Evolutionary conservation across 2,797 vertebrate species (phyloP).

Genomic region (Kryptopterus vitreolus): DNA sequence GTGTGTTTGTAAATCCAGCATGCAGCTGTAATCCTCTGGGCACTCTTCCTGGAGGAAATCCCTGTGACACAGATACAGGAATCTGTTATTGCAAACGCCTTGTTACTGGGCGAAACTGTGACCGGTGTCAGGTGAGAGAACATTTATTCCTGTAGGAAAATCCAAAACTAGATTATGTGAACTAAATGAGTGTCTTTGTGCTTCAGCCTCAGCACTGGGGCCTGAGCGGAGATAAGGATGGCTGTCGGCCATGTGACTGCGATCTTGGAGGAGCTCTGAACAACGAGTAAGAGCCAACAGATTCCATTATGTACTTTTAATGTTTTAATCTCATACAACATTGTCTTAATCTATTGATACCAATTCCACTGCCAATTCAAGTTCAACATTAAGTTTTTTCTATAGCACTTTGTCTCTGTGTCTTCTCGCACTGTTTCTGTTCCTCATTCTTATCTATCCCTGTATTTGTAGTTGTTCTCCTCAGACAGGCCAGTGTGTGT

Average conservation of each 20-base stretch:
- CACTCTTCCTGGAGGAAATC: slow-evolving; percentile 83
- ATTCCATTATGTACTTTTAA: background rate
- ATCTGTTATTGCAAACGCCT: slow-evolving; percentile 92
- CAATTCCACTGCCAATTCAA: background rate
- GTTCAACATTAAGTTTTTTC: too few relatives aligned
- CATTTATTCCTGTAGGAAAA: background rate
- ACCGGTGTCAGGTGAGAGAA: slow-evolving; percentile 83
- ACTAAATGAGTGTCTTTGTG: slow-evolving; percentile 42
- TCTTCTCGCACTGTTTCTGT: background rate
- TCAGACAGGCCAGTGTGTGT: slow-evolving; percentile 85
- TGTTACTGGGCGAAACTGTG: slow-evolving; percentile 84
- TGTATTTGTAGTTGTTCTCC: slow-evolving; percentile 79
- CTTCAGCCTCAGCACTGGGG: slow-evolving; percentile 92
- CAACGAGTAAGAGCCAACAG: slow-evolving; percentile 79
- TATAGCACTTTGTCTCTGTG: background rate
- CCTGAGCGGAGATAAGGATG: slow-evolving; percentile 90
- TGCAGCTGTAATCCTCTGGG: slow-evolving; percentile 89
- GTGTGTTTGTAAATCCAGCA: slow-evolving; percentile 68
- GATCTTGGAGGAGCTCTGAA: slow-evolving; percentile 86
- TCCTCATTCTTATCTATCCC: background rate
- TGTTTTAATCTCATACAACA: background rate
- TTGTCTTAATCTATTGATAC: background rate
- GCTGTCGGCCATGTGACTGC: slow-evolving; percentile 91
- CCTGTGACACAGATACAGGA: slow-evolving; percentile 85
- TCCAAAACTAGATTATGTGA: slow-evolving; percentile 7